phyloP scores from a whole-genome alignment of 2,888 invertebrate species.

The Podabrus alpinus region DNA sequence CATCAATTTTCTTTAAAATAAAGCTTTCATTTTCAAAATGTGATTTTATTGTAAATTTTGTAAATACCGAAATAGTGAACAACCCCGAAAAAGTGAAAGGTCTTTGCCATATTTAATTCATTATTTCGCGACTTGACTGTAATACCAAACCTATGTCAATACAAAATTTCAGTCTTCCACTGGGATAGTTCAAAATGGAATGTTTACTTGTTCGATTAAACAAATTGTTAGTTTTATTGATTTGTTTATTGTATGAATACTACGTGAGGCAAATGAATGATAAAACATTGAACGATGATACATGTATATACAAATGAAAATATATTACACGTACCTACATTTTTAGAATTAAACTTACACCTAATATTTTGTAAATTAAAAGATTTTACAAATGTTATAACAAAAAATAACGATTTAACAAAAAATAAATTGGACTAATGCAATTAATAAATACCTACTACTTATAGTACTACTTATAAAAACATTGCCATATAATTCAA shows the following conservation, averaged over 20 bases:
- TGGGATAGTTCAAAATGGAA: background rate
- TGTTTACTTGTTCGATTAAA: background rate
- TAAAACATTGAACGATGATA: slow-evolving; percentile 20
- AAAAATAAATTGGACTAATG: slow-evolving; percentile 20
- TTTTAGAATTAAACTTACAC: slow-evolving; percentile 20
- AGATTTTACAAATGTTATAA: slow-evolving; percentile 13
- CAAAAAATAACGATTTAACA: slow-evolving; percentile 19
- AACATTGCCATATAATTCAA: slow-evolving; percentile 29
- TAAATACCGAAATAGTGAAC: too few relatives aligned
- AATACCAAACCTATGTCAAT: too few relatives aligned
- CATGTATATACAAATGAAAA: slow-evolving; percentile 21
- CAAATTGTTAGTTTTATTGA: background rate
- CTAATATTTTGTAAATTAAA: slow-evolving; percentile 16
- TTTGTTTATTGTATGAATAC: background rate
- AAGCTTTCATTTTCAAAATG: too few relatives aligned
- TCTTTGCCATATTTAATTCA: too few relatives aligned
- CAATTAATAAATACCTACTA: slow-evolving; percentile 12
- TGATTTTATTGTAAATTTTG: too few relatives aligned
- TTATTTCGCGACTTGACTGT: too few relatives aligned
- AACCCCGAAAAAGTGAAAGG: too few relatives aligned
- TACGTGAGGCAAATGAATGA: slow-evolving; percentile 18
- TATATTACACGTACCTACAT: slow-evolving; percentile 30
- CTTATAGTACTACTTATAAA: slow-evolving; percentile 20
- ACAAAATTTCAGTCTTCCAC: background rate
- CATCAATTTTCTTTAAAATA: too few relatives aligned